Conservation (phyloP, 1,140 invertebrate species). For the Bemisia tabaci region DNA sequence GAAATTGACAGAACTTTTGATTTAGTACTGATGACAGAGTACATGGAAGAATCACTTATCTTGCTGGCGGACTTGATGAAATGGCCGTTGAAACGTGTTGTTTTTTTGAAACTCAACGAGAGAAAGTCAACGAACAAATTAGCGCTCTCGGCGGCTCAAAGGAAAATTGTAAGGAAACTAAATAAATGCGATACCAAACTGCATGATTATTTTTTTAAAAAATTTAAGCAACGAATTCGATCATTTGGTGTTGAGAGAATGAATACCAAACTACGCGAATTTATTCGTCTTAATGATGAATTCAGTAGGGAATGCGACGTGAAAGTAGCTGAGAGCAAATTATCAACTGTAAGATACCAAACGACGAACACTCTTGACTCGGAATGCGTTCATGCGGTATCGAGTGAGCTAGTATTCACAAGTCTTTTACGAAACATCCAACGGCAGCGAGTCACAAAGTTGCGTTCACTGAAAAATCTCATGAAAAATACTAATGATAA, state of each 20-base stretch:
- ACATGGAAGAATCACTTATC: slow-evolving; percentile 39
- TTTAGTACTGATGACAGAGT: slow-evolving; percentile 38
- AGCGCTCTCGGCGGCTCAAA: slow-evolving; percentile 12
- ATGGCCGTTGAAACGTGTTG: slow-evolving; percentile 35
- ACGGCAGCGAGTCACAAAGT: background rate
- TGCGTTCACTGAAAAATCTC: background rate
- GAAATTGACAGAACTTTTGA: slow-evolving; percentile 33
- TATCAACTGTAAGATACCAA: background rate
- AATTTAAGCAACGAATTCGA: slow-evolving; percentile 23
- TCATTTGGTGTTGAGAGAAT: slow-evolving; percentile 26
- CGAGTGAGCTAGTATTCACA: background rate
- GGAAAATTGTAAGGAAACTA: slow-evolving; percentile 16
- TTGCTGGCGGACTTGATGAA: slow-evolving; percentile 34
- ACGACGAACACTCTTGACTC: background rate
- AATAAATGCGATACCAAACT: slow-evolving; percentile 27
- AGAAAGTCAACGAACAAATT: slow-evolving; percentile 14
- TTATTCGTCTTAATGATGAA: slow-evolving; percentile 18
- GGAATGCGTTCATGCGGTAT: background rate
- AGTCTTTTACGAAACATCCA: background rate
- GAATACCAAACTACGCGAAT: slow-evolving; percentile 20
- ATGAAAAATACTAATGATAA: too few relatives aligned
- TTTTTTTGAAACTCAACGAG: slow-evolving; percentile 30
- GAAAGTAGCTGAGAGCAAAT: slow-evolving; percentile 8
- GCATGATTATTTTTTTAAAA: slow-evolving; percentile 28
- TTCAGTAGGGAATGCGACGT: slow-evolving; percentile 18